Percentiles rank a stretch among this genome's conserved stretches.
Conservation (phyloP, 2,888 invertebrate species). For the Andrena minutula region DNA sequence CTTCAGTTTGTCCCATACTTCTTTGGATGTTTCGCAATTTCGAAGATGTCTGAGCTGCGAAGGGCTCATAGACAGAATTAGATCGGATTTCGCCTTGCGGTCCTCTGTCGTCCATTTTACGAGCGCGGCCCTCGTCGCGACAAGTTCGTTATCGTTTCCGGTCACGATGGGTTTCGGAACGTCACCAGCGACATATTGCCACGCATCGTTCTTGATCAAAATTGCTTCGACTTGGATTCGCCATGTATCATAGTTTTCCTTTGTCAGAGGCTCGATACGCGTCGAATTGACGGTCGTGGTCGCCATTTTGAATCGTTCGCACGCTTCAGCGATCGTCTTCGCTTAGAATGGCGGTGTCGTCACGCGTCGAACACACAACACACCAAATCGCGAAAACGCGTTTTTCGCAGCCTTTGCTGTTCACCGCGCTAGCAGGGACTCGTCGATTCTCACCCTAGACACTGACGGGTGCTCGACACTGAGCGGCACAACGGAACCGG, state of each 20-base stretch:
- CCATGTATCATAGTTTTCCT: constrained; percentile 20
- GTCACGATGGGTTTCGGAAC: background rate
- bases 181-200: constrained; percentile 5
- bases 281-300: background rate
- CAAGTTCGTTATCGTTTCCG: background rate
- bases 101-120: constrained; percentile 1
- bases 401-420: no score
- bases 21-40: background rate
- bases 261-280: background rate
- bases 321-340: no score
- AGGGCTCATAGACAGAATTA: constrained; percentile 2
- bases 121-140: background rate
- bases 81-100: constrained; percentile 12
- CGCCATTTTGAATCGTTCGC: no score
- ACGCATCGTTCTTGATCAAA: constrained; percentile 5
- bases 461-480: background rate
- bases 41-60: background rate
- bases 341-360: no score
- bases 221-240: constrained; percentile 6
- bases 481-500: background rate
- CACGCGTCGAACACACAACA: no score
- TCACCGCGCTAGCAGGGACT: background rate
- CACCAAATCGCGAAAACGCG: no score
- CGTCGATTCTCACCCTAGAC: background rate
- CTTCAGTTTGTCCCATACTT: constrained; percentile 13